Evolutionary conservation across 1,140 invertebrate species (phyloP).

Genomic region (Rhyacophila brunnea): DNA sequence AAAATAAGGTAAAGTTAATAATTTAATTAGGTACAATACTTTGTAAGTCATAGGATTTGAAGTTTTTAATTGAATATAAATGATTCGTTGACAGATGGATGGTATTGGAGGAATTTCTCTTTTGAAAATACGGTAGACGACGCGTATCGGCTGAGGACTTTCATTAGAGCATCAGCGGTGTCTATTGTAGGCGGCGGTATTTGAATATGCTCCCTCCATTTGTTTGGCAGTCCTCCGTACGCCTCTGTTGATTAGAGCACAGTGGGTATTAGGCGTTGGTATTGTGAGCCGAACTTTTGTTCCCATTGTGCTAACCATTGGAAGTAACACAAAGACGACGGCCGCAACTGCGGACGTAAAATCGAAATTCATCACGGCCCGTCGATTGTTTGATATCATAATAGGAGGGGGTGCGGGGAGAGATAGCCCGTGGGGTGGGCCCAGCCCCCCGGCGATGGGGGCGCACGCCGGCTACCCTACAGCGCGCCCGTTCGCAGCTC

Average conservation of each 20-base stretch:
- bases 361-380: constrained; percentile 56
- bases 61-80: too few relatives aligned
- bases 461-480: too few relatives aligned
- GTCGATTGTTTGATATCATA: constrained; percentile 49
- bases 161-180: too few relatives aligned
- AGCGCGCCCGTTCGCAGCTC: too few relatives aligned
- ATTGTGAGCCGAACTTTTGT: constrained; percentile 59
- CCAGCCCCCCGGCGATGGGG: neutral
- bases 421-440: neutral
- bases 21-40: too few relatives aligned
- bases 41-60: too few relatives aligned
- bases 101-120: too few relatives aligned
- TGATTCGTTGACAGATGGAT: too few relatives aligned
- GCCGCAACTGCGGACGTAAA: constrained; percentile 51
- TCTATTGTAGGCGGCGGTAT: constrained; percentile 7
- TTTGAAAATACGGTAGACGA: too few relatives aligned
- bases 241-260: constrained; percentile 36
- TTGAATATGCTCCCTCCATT: constrained; percentile 33
- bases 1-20: too few relatives aligned
- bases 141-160: too few relatives aligned
- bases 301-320: constrained; percentile 46
- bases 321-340: constrained; percentile 48
- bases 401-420: constrained; percentile 20
- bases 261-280: constrained; percentile 55
- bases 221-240: constrained; percentile 9